A percentile compares a stretch with the other conserved stretches of the same genome.
phyloP scores from a whole-genome alignment of 2,113 vertebrate species.

The Odobenus rosmarus region DNA sequence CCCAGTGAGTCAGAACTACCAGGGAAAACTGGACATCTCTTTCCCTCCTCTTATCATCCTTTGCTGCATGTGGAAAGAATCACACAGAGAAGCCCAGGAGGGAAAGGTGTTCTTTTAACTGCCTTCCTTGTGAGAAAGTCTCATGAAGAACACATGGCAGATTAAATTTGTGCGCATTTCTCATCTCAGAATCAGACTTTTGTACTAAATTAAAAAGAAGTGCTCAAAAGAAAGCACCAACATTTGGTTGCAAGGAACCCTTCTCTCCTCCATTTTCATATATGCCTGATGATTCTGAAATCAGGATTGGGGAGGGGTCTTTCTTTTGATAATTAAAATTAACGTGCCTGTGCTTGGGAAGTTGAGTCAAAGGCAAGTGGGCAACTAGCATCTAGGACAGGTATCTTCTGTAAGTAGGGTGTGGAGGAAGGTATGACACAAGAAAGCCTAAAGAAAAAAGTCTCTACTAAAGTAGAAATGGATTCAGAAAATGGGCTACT shows the following conservation, averaged over 20 bases:
- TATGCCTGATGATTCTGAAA: not conserved
- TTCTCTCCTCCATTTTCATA: not conserved
- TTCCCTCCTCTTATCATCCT: not conserved
- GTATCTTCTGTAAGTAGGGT: not conserved
- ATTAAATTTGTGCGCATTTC: not conserved
- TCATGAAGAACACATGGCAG: not conserved
- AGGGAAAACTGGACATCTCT: not conserved
- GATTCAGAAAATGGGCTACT: not conserved
- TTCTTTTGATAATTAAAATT: constrained; percentile 41
- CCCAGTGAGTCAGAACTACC: not conserved
- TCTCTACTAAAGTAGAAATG: not conserved
- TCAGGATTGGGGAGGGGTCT: not conserved
- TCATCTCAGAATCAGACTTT: not conserved
- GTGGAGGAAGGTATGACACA: not conserved
- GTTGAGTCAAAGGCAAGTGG: not conserved
- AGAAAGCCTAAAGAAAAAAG: constrained; percentile 2
- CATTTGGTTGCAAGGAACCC: not conserved
- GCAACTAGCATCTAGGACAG: not conserved
- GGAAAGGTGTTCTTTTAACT: not conserved
- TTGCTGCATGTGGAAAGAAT: not conserved
- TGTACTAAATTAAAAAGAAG: not conserved
- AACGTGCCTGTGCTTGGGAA: not conserved
- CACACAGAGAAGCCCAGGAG: not conserved
- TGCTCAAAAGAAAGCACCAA: not conserved
- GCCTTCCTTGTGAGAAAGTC: not conserved